These are phyloP conservation scores for Mesoclemmys tuberculata DNA, from an alignment of 2,113 vertebrate species.

Conservation along the genomic window DNA sequence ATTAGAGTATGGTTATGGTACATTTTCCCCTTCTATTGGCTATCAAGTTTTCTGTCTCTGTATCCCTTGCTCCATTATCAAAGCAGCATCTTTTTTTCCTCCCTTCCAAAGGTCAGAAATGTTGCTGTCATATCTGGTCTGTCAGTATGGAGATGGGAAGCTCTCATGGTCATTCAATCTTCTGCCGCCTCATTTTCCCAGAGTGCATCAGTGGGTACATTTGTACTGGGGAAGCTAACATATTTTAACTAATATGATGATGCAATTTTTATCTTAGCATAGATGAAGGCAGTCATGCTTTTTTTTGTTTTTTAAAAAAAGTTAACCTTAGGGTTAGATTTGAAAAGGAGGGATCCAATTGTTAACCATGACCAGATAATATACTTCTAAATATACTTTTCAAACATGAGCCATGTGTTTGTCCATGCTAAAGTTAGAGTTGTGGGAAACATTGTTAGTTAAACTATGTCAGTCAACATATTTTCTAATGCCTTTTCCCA, in stretches of 20 bases:
- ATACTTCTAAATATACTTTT: neutral
- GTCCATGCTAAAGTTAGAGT: neutral
- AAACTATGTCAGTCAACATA: neutral
- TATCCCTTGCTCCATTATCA: neutral
- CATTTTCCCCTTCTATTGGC: neutral
- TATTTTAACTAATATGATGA: neutral
- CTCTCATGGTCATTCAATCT: neutral
- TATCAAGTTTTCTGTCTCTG: neutral
- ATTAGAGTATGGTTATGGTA: neutral
- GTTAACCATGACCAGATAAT: neutral
- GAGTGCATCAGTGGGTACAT: neutral
- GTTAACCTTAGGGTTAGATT: neutral
- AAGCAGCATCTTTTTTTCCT: neutral
- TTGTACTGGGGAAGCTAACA: neutral
- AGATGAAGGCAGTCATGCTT: neutral
- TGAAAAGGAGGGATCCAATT: neutral
- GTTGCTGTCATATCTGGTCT: neutral
- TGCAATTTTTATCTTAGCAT: neutral
- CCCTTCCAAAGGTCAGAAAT: neutral
- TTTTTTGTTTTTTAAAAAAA: neutral
- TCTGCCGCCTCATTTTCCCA: neutral
- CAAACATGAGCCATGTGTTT: neutral
- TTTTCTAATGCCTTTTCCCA: neutral
- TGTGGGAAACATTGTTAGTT: accelerated
- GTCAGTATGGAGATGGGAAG: neutral